Percentiles rank a stretch among this genome's conserved stretches.
Evolutionary conservation across 2,113 vertebrate genomes (phyloP).

Genomic region (Sylvietta virens): DNA sequence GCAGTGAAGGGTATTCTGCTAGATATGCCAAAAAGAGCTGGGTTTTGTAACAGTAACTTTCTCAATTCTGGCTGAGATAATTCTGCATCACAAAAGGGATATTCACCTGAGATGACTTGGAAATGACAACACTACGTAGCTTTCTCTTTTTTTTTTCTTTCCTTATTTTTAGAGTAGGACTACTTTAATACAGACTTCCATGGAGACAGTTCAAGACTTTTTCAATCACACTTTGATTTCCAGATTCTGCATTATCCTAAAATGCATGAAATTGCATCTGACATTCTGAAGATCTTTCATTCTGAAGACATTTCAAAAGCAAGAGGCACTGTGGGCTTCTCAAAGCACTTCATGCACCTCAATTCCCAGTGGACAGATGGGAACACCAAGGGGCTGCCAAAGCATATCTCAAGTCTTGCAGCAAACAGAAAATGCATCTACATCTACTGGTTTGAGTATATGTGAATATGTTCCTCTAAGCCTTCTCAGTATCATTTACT

Average conservation of each 20-base stretch:
- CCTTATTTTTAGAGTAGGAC: neutral
- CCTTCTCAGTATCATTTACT: neutral
- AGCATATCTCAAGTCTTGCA: neutral
- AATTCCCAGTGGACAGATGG: neutral
- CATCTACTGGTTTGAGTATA: neutral
- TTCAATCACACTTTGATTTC: neutral
- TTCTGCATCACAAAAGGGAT: neutral
- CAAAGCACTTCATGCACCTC: neutral
- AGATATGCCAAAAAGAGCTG: neutral
- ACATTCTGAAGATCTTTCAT: neutral
- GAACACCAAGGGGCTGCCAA: neutral
- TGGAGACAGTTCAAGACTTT: neutral
- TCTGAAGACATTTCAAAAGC: neutral
- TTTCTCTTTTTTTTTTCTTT: fast-evolving
- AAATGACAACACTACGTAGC: neutral
- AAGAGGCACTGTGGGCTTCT: neutral
- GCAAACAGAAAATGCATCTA: neutral
- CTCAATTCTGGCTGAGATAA: neutral
- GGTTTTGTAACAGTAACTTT: neutral
- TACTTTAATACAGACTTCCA: neutral
- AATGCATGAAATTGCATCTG: neutral
- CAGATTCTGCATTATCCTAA: neutral
- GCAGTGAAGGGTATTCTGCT: neutral
- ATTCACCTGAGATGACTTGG: neutral
- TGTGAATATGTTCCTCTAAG: neutral